Conservation (phyloP, 2,113 vertebrate genomes). For the Osmerus eperlanus region DNA sequence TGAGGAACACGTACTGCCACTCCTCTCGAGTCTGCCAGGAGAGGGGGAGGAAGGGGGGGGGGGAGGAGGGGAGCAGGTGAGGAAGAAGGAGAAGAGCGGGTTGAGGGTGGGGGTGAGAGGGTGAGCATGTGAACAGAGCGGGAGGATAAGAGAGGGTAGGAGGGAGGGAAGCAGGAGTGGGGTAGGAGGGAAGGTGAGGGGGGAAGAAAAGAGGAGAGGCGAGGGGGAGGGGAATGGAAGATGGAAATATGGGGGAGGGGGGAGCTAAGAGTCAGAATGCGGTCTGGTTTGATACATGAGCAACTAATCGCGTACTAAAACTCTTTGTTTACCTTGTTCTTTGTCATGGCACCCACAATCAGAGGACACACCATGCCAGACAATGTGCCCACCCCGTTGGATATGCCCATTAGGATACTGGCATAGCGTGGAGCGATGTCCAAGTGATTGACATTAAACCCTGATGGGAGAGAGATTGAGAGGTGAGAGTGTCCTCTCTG, state of each 20-base stretch:
- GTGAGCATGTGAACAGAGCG: too few species aligned
- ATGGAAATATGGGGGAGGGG: too few species aligned
- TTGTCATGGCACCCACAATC: slow-evolving; percentile 98
- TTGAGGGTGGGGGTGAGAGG: too few species aligned
- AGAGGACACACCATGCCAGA: slow-evolving; percentile 99
- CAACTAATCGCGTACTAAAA: background rate
- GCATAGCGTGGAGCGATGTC: slow-evolving; percentile 98
- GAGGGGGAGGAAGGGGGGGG: background rate
- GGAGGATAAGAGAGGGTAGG: too few species aligned
- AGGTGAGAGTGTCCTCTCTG: background rate
- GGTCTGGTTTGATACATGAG: too few species aligned
- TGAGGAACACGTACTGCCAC: slow-evolving; percentile 98
- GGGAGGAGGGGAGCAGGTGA: too few species aligned
- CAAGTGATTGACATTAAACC: slow-evolving; percentile 98
- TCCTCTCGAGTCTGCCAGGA: slow-evolving; percentile 86
- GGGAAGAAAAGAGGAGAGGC: too few species aligned
- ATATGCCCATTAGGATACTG: slow-evolving; percentile 99
- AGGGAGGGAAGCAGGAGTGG: too few species aligned
- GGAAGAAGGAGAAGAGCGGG: too few species aligned
- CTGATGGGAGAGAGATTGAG: slow-evolving; percentile 59
- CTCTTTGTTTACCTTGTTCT: slow-evolving; percentile 84
- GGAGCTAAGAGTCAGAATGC: too few species aligned
- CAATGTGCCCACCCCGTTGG: slow-evolving; percentile 95
- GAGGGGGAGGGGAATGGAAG: too few species aligned
- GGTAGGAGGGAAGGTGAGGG: too few species aligned